phyloP scores from a whole-genome alignment of 2,797 vertebrate genomes.

The Anas georgica region DNA sequence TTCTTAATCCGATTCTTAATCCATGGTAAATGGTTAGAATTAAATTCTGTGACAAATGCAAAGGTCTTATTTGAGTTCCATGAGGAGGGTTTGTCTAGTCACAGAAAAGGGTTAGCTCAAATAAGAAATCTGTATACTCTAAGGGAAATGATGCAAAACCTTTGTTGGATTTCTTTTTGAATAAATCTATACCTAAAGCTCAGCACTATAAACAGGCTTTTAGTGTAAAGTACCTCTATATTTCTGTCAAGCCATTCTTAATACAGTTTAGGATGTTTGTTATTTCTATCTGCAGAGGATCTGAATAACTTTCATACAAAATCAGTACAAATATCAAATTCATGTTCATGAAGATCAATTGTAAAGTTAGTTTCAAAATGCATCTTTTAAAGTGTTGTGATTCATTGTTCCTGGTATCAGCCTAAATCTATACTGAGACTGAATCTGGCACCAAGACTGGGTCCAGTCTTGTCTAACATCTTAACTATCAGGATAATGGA shows the following conservation, averaged over 20 bases:
- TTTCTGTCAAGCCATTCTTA: not conserved
- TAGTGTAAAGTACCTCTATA: not conserved
- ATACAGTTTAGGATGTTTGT: not conserved
- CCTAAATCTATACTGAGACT: not conserved
- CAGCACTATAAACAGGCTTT: not conserved
- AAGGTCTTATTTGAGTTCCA: conserved; percentile 30
- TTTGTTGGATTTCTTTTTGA: not conserved
- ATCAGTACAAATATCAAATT: not conserved
- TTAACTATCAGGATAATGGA: not conserved
- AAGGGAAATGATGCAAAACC: not conserved
- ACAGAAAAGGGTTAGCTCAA: conserved; percentile 20
- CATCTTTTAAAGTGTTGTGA: not conserved
- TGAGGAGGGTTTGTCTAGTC: not conserved
- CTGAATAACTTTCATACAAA: not conserved
- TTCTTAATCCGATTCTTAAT: conserved; percentile 35
- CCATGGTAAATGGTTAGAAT: conserved; percentile 25
- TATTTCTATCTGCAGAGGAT: not conserved
- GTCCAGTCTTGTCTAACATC: not conserved
- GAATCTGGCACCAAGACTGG: not conserved
- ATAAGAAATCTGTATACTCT: not conserved
- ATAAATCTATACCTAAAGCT: not conserved
- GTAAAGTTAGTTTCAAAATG: too few relatives aligned
- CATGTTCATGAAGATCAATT: not conserved
- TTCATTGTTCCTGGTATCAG: not conserved
- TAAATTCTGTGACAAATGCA: conserved; percentile 7